Conservation (phyloP, 2,113 vertebrate species). For the Dunckerocampus dactyliophorus region DNA sequence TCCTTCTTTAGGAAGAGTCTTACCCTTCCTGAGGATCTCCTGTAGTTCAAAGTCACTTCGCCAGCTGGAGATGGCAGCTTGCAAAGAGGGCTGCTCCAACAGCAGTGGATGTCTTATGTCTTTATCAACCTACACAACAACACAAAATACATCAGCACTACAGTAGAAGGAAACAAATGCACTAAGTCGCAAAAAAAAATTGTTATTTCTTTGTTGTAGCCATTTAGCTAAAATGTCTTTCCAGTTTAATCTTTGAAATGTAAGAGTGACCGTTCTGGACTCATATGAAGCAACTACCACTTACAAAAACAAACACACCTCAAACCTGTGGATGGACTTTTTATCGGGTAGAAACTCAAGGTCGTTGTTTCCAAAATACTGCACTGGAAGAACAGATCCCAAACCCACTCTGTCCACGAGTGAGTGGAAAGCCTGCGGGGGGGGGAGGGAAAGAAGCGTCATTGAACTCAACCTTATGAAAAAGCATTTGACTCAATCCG, state of each 20-base stretch:
- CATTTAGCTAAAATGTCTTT: background rate
- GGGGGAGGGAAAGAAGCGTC: conserved; percentile 1
- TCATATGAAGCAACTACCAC: background rate
- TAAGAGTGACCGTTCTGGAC: too few relatives aligned
- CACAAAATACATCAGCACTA: conserved; percentile 9
- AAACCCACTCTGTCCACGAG: conserved; percentile 92
- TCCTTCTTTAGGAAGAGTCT: conserved; percentile 21
- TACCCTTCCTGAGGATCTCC: conserved; percentile 95
- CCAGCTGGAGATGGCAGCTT: conserved; percentile 84
- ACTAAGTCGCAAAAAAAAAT: background rate
- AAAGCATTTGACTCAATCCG: background rate
- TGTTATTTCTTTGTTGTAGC: background rate
- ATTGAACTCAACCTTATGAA: background rate
- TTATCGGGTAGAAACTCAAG: conserved; percentile 87
- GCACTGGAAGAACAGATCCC: conserved; percentile 86
- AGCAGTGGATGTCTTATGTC: conserved; percentile 81
- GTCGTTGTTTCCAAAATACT: conserved; percentile 87
- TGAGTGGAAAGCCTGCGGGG: conserved; percentile 67
- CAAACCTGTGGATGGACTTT: conserved; percentile 84
- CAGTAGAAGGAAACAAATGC: background rate
- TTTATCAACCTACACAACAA: conserved; percentile 81
- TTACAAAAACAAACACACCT: conserved; percentile 73
- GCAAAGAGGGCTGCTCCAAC: conserved; percentile 82
- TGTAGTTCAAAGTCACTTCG: conserved; percentile 90
- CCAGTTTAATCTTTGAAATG: too few relatives aligned